Conservation (phyloP, 2,113 vertebrate genomes). For the Oryzias celebensis region DNA sequence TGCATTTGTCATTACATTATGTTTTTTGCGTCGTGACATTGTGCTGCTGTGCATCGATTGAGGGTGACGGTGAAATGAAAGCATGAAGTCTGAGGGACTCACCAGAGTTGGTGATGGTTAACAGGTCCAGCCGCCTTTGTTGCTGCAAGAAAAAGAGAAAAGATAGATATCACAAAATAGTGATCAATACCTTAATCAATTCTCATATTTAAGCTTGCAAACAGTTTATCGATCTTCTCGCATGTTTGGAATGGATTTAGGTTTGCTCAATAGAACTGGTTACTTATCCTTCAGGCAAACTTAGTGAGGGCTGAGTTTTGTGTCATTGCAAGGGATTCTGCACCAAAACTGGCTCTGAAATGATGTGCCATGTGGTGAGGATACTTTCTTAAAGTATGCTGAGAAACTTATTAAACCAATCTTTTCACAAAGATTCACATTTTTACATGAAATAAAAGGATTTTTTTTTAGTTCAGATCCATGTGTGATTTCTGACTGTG, state of each 20-base stretch:
- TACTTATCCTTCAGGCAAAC: conserved; percentile 1
- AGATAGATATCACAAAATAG: conserved; percentile 9
- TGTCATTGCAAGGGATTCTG: neutral
- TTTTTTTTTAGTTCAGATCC: neutral
- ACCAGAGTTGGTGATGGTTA: conserved; percentile 95
- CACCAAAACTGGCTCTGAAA: neutral
- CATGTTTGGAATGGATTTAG: conserved; percentile 14
- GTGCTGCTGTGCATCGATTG: neutral
- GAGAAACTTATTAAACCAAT: neutral
- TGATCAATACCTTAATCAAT: conserved; percentile 11
- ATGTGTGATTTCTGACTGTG: conserved; percentile 17
- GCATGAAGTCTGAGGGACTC: conserved; percentile 68
- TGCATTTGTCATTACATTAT: neutral
- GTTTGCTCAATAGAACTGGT: neutral
- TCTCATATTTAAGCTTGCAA: conserved; percentile 8
- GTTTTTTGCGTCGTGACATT: neutral
- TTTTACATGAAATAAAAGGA: neutral
- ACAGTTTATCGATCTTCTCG: conserved; percentile 3
- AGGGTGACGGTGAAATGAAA: neutral
- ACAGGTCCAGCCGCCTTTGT: conserved; percentile 91
- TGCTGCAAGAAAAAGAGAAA: conserved; percentile 87
- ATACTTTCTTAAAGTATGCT: neutral
- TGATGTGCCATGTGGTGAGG: neutral
- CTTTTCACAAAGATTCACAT: neutral
- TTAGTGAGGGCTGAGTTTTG: neutral